Evolutionary conservation across 2,797 vertebrate species (phyloP), one percentile per base, ranked within the genome.

Genomic region (Clamator glandarius): DNA sequence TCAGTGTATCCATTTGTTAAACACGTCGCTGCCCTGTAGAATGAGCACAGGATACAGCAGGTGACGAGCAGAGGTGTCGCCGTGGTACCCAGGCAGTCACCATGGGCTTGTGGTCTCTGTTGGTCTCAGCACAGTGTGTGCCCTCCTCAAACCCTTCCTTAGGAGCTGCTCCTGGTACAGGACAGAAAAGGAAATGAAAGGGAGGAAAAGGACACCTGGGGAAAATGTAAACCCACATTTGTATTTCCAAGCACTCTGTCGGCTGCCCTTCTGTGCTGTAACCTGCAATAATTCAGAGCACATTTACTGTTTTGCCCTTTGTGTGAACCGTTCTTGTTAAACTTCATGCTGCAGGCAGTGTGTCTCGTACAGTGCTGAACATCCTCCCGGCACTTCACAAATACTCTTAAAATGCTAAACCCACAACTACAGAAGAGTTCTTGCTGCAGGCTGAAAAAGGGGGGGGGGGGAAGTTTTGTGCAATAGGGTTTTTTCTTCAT

Each of bases 311-410:
- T 77, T 15, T 90, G 92, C 59, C 91, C 94, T 93, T 24, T 44
- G 51, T 52, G 79, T 92, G 89, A 93, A 81, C 90, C 83, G 62
- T 69, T 80, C 69, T 66, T 81, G 72, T 44, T 12, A 68, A 84
- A 87, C 79, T 73, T 48, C 78, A 21, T 33, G 72, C 55, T 70
- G 72, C 79, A 82, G 74, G 51, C 51, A 41, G 90, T 12, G 52
- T 91, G 73, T 59, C 84, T 59, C 17, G 74, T 82, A 18, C 91
- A 31, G 62, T 0, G 0, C 62, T 50, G 66, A 88, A 54, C 73
- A 28, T 48, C 52, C 87, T 95, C 82, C 70, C 84, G 84, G 89
- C 91, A 48, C 94, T 85, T 54, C 4, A 6, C 88, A 89, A 69
- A 87, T 35, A 14, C 52, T 29, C 26, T 58, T 81, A 33, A 92